Conservation (phyloP, 2,113 vertebrate species). For the Campylorhamphus procurvoides region DNA sequence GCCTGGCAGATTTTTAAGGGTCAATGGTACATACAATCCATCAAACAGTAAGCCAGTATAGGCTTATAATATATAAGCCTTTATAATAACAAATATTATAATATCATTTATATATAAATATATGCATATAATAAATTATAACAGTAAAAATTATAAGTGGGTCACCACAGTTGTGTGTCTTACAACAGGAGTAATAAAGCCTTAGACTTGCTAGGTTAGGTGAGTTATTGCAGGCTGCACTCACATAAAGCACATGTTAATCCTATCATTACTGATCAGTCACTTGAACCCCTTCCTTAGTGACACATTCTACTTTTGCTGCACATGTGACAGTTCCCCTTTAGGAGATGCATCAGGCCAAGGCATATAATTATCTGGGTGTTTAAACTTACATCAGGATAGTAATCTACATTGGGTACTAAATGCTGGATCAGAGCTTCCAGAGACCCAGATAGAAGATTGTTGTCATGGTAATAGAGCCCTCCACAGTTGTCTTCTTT, state of each 20-base stretch:
- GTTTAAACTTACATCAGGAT: constrained; percentile 87
- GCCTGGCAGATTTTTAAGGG: not conserved
- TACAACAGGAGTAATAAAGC: not conserved
- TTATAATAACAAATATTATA: not conserved
- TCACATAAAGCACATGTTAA: not conserved
- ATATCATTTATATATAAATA: not conserved
- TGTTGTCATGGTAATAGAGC: constrained; percentile 89
- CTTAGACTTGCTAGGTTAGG: not conserved
- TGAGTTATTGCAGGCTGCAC: not conserved
- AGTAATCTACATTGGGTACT: constrained; percentile 90
- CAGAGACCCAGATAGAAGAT: constrained; percentile 90
- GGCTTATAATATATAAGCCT: not conserved
- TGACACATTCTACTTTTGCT: not conserved
- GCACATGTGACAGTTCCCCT: not conserved
- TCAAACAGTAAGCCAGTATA: not conserved
- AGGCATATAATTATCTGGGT: not conserved
- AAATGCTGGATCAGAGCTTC: constrained; percentile 94
- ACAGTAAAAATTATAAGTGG: not conserved
- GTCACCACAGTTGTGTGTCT: not conserved
- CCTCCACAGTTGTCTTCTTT: constrained; percentile 83
- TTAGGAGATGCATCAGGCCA: not conserved
- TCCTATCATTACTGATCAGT: not conserved
- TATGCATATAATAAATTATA: not conserved
- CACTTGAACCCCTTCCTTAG: not conserved
- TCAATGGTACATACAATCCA: not conserved